phyloP scores from a whole-genome alignment of 2,797 vertebrate genomes.

The Sebastes taczanowskii region DNA sequence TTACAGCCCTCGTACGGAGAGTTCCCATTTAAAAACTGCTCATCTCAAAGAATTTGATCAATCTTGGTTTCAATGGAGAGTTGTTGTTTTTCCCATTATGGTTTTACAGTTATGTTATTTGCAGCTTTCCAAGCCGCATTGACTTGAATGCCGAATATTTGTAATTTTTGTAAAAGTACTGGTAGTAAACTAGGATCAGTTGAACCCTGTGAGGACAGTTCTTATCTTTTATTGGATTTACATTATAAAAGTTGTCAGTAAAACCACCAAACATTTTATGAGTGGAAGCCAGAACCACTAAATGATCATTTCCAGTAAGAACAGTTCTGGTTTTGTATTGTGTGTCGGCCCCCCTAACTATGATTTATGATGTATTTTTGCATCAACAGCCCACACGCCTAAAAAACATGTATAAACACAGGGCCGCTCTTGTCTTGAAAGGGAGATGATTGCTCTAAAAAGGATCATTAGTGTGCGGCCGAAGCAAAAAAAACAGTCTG shows the following conservation, averaged over 20 bases:
- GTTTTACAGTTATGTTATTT: conserved; percentile 5
- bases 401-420: conserved; percentile 18
- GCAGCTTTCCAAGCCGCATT: neutral
- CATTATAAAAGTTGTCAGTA: neutral
- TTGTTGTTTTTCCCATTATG: neutral
- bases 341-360: neutral
- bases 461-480: conserved; percentile 11
- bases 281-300: conserved; percentile 9
- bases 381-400: conserved; percentile 5
- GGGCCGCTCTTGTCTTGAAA: conserved; percentile 9
- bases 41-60: neutral
- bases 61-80: neutral
- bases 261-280: neutral
- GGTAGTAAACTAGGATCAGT: neutral
- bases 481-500: conserved; percentile 6
- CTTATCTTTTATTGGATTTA: neutral
- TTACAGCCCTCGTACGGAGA: neutral
- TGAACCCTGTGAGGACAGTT: neutral
- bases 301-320: neutral
- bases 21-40: neutral
- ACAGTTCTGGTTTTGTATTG: conserved; percentile 19
- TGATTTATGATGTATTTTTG: conserved; percentile 34
- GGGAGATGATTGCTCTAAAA: conserved; percentile 6
- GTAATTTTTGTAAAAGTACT: neutral
- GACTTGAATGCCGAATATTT: neutral